Conservation (phyloP, 2,888 invertebrate species). For the Aphodius sticticus region DNA sequence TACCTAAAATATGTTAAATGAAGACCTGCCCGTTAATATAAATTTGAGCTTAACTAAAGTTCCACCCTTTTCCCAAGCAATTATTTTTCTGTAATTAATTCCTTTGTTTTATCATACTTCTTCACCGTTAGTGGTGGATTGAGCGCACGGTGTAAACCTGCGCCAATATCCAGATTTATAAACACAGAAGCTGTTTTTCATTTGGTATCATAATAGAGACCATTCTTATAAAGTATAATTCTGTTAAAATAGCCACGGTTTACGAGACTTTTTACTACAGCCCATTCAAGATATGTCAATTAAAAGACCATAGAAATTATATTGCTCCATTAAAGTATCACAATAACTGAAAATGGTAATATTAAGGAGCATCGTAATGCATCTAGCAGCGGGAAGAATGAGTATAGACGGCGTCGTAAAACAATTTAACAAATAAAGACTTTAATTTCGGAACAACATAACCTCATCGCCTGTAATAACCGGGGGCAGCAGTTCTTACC, state of each 20-base stretch:
- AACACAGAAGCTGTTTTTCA: too few species aligned
- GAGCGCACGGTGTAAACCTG: too few species aligned
- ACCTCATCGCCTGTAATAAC: background rate
- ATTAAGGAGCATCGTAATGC: background rate
- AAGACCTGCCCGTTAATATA: too few species aligned
- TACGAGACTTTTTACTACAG: background rate
- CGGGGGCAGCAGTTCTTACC: background rate
- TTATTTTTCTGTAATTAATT: too few species aligned
- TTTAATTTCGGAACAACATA: background rate
- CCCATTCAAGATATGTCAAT: background rate
- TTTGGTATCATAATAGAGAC: too few species aligned
- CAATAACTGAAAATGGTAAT: background rate
- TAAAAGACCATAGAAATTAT: background rate
- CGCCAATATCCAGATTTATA: too few species aligned
- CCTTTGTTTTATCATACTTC: too few species aligned
- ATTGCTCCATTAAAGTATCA: background rate
- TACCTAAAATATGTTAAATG: too few species aligned
- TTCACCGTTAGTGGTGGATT: too few species aligned
- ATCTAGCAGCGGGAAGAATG: background rate
- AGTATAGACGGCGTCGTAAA: background rate
- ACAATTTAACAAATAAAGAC: conserved; percentile 4
- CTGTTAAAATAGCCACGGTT: background rate
- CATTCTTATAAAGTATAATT: too few species aligned
- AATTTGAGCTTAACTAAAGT: too few species aligned
- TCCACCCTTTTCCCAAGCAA: too few species aligned